Percentiles rank a stretch among this genome's conserved stretches.
These are phyloP conservation scores for Rhodeus uyekii DNA, from an alignment of 2,797 vertebrate species.

Conservation along the genomic window DNA sequence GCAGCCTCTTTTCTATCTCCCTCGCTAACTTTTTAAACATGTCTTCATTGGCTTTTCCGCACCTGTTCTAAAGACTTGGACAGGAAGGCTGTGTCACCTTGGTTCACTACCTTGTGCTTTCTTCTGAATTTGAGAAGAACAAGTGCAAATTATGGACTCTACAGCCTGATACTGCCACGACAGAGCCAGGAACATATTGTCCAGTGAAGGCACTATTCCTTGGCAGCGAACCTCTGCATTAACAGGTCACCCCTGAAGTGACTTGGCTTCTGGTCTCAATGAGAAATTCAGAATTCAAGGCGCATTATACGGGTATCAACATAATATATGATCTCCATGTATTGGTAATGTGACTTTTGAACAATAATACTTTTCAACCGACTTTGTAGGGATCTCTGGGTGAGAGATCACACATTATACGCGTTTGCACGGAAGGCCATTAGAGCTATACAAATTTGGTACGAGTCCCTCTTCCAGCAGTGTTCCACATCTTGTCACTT, in stretches of 20 bases:
- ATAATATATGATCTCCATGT: background rate
- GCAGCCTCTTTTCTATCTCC: constrained; percentile 6
- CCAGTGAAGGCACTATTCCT: constrained; percentile 42
- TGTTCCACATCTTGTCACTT: constrained; percentile 49
- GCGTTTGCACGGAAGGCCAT: constrained; percentile 49
- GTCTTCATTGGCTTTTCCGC: constrained; percentile 64
- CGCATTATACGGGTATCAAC: background rate
- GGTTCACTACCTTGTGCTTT: constrained; percentile 77
- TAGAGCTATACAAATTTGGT: constrained; percentile 61
- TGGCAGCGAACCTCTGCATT: background rate
- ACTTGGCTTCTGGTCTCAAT: background rate
- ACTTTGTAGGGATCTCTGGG: background rate
- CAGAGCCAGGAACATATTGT: constrained; percentile 40
- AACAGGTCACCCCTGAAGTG: constrained; percentile 9
- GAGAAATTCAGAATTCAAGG: background rate
- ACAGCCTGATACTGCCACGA: constrained; percentile 37
- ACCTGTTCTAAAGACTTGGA: constrained; percentile 68
- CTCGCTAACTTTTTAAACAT: constrained; percentile 43
- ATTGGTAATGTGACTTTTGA: background rate
- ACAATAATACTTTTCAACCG: background rate
- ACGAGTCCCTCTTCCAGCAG: constrained; percentile 57
- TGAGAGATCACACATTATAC: background rate
- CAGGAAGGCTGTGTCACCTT: constrained; percentile 73
- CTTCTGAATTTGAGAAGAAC: constrained; percentile 39
- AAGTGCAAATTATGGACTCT: constrained; percentile 11